These are phyloP conservation scores for Vireo griseus DNA, from an alignment of 2,797 vertebrate species.

Conservation along the genomic window DNA sequence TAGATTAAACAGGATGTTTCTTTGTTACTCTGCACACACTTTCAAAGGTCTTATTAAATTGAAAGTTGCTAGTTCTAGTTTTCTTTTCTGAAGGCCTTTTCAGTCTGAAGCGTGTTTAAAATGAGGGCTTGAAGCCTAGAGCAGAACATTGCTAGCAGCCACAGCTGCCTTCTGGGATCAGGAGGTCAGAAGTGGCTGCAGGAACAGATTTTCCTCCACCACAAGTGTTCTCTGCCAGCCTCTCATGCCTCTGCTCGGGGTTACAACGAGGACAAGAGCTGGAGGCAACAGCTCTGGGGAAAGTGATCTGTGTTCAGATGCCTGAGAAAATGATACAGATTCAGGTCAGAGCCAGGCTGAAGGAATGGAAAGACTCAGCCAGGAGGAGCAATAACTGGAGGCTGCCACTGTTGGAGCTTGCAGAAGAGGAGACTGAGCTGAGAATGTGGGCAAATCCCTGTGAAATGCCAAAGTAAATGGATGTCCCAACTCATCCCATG, in stretches of 20 bases:
- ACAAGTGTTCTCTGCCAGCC: neutral
- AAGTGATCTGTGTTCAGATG: neutral
- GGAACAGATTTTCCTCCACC: neutral
- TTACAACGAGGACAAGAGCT: neutral
- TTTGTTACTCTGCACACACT: neutral
- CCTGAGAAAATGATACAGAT: neutral
- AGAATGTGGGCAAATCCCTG: neutral
- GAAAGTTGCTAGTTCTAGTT: neutral
- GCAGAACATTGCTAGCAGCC: neutral
- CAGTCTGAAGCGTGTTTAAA: neutral
- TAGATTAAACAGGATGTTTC: neutral
- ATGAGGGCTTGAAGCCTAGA: neutral
- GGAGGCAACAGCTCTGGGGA: neutral
- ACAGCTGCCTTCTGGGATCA: rapidly evolving
- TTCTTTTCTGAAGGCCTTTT: neutral
- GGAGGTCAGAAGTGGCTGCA: neutral
- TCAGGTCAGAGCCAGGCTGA: neutral
- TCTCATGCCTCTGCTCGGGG: neutral
- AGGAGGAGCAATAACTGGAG: neutral
- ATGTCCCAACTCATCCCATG: rapidly evolving
- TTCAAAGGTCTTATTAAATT: neutral
- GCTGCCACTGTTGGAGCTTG: neutral
- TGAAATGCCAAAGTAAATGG: neutral
- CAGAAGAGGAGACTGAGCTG: neutral
- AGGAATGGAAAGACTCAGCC: neutral